Evolutionary conservation across 2,888 invertebrate species (phyloP).

Genomic region (Platerodrilus igneus): DNA sequence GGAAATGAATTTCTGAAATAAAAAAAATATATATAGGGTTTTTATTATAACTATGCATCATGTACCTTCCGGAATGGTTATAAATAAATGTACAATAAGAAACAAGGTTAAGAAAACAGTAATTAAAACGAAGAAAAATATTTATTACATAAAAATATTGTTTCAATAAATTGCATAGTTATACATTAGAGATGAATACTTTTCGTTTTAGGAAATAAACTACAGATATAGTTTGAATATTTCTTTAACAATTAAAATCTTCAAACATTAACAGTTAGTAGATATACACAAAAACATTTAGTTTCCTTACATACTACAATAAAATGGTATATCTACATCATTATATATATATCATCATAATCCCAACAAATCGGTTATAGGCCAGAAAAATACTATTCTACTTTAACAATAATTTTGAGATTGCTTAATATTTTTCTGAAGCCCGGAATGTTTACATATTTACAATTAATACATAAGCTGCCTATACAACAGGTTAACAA

Average conservation of each 20-base stretch:
- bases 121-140: slow-evolving; percentile 28
- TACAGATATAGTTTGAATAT: slow-evolving; percentile 28
- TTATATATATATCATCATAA: slow-evolving; percentile 6
- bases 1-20: too few relatives aligned
- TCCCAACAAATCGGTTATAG: slow-evolving; percentile 23
- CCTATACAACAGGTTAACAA: slow-evolving; percentile 13
- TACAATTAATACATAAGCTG: slow-evolving; percentile 24
- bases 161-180: too few relatives aligned
- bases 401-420: slow-evolving; percentile 5
- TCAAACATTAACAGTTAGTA: slow-evolving; percentile 36
- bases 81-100: too few relatives aligned
- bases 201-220: slow-evolving; percentile 31
- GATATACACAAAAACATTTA: slow-evolving; percentile 24
- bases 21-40: too few relatives aligned
- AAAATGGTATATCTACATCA: slow-evolving; percentile 18
- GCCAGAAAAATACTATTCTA: slow-evolving; percentile 18
- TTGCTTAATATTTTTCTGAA: slow-evolving; percentile 12
- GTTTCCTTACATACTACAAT: slow-evolving; percentile 15
- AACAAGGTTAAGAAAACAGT: too few relatives aligned
- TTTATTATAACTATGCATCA: too few relatives aligned
- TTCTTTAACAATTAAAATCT: slow-evolving; percentile 36
- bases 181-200: slow-evolving; percentile 28
- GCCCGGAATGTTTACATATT: slow-evolving; percentile 25
- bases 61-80: too few relatives aligned
- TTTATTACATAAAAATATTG: slow-evolving; percentile 34